Conservation (phyloP, 53 echinoderm and acorn worm species). For the Mesocentrotus franciscanus region DNA sequence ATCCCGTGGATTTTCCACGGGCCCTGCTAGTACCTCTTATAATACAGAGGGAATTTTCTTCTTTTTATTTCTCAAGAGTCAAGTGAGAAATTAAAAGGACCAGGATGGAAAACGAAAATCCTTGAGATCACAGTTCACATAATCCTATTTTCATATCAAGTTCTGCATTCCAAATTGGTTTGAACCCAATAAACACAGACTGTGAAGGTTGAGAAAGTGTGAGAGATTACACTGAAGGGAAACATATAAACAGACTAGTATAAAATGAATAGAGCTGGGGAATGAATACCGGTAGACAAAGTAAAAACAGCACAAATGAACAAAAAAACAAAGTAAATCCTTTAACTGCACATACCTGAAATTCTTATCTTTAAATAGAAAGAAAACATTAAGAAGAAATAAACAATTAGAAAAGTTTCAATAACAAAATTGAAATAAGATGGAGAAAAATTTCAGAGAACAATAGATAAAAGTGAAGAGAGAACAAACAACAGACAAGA, state of each 20-base stretch:
- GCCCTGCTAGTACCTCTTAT: too few relatives aligned
- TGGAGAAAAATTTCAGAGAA: background rate
- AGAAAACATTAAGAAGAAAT: background rate
- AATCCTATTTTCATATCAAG: background rate
- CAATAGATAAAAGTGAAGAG: background rate
- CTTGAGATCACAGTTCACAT: background rate
- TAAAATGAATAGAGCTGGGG: background rate
- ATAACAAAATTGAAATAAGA: background rate
- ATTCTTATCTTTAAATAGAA: background rate
- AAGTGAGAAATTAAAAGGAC: too few relatives aligned
- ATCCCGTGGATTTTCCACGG: too few relatives aligned
- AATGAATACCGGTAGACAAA: background rate
- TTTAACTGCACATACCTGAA: background rate
- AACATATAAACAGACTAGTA: background rate
- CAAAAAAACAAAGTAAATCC: background rate
- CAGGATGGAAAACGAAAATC: too few relatives aligned
- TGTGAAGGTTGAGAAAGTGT: background rate
- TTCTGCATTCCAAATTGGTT: background rate
- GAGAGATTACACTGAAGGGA: background rate
- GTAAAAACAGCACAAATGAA: background rate
- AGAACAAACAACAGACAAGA: background rate
- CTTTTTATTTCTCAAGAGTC: too few relatives aligned
- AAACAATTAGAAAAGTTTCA: background rate
- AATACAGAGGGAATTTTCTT: too few relatives aligned
- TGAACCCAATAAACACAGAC: background rate